phyloP scores from a whole-genome alignment of 2,113 vertebrate genomes.

The Cyanocitta stelleri region DNA sequence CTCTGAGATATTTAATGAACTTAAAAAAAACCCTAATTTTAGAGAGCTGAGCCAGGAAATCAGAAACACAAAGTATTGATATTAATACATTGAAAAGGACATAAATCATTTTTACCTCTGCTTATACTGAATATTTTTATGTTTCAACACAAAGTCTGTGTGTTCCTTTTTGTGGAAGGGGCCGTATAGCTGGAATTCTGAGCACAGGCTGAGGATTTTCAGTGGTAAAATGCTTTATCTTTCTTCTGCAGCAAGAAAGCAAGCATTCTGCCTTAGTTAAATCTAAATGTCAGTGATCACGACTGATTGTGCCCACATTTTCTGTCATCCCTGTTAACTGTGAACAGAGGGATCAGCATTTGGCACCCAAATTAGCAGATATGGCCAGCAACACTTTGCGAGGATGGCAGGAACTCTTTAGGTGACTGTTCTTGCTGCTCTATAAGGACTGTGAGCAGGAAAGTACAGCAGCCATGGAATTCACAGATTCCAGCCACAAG shows the following conservation, averaged over 20 bases:
- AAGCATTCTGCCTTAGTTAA: background rate
- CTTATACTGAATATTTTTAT: conserved; percentile 46
- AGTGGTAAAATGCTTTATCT: background rate
- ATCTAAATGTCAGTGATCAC: conserved; percentile 24
- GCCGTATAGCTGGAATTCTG: background rate
- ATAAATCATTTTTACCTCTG: conserved; percentile 44
- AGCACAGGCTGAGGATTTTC: background rate
- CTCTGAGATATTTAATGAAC: conserved; percentile 9
- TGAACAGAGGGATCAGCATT: background rate
- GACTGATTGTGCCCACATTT: background rate
- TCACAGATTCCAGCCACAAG: background rate
- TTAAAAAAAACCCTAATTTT: conserved; percentile 5
- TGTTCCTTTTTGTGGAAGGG: background rate
- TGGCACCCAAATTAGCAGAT: background rate
- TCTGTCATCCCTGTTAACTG: background rate
- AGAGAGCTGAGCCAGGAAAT: conserved; percentile 39
- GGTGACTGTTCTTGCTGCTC: background rate
- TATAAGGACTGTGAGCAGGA: background rate
- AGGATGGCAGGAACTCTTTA: background rate
- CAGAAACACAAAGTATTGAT: background rate
- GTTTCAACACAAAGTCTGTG: conserved; percentile 8
- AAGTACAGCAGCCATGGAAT: background rate
- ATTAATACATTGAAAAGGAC: conserved; percentile 45
- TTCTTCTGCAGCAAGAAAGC: background rate
- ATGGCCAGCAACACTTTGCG: background rate